Conservation (phyloP, 1,140 invertebrate species). For the Drosophila arawakana region DNA sequence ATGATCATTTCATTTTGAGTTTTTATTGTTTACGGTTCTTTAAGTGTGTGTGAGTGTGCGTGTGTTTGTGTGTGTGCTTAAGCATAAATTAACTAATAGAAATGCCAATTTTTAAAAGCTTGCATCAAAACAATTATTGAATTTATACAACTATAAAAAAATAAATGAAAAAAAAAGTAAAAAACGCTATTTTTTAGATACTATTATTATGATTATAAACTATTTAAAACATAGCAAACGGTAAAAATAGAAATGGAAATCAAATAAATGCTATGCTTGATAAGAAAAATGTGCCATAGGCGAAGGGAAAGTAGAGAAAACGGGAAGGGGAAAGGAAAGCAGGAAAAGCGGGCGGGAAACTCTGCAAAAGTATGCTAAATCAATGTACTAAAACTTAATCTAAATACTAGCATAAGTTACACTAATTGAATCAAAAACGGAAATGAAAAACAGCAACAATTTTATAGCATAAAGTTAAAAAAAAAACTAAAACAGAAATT, state of each 20-base stretch:
- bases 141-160: slow-evolving; percentile 35
- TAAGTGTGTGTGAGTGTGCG: slow-evolving; percentile 11
- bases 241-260: slow-evolving; percentile 20
- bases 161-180: no score
- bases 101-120: slow-evolving; percentile 75
- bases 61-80: slow-evolving; percentile 19
- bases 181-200: slow-evolving; percentile 75
- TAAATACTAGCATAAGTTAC: slow-evolving; percentile 63
- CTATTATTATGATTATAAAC: slow-evolving; percentile 50
- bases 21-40: slow-evolving; percentile 8
- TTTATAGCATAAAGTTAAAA: slow-evolving; percentile 40
- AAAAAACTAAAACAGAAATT: slow-evolving; percentile 15
- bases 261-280: slow-evolving; percentile 50
- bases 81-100: slow-evolving; percentile 24
- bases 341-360: slow-evolving; percentile 1
- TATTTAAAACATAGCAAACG: slow-evolving; percentile 41
- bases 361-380: slow-evolving; percentile 60
- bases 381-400: slow-evolving; percentile 57
- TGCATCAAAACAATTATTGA: slow-evolving; percentile 56
- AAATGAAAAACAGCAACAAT: slow-evolving; percentile 1
- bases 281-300: slow-evolving; percentile 74
- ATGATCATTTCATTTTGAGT: slow-evolving; percentile 2
- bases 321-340: background rate
- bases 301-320: slow-evolving; percentile 31
- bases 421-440: slow-evolving; percentile 44